These are phyloP conservation scores for Gambusia holbrooki DNA, from an alignment of 2,113 vertebrate genomes.

Conservation along the genomic window DNA sequence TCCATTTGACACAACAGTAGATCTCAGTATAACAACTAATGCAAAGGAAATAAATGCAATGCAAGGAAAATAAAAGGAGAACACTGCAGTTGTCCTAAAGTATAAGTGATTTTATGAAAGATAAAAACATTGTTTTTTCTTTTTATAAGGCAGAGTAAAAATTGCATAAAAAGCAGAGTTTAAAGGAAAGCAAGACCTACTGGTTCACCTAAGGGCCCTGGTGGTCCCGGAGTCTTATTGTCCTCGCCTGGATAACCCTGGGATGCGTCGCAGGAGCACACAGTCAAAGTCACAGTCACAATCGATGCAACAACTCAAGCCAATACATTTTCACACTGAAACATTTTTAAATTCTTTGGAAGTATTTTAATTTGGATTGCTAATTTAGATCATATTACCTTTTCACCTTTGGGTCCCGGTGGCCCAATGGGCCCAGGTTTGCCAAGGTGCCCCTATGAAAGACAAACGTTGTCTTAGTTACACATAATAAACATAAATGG, in stretches of 20 bases:
- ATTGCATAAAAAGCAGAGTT: conserved; percentile 61
- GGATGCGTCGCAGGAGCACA: conserved; percentile 53
- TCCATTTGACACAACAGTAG: too few species aligned
- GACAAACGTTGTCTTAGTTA: conserved; percentile 32
- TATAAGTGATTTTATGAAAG: background rate
- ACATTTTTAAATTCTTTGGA: background rate
- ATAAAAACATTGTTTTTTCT: background rate
- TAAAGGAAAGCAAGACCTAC: conserved; percentile 94
- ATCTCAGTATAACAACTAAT: background rate
- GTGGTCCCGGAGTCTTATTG: conserved; percentile 85
- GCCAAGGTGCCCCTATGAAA: conserved; percentile 88
- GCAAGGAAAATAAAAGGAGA: background rate
- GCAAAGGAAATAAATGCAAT: background rate
- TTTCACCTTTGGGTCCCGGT: conserved; percentile 95
- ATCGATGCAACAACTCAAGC: background rate
- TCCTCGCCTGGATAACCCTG: conserved; percentile 96
- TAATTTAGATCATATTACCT: conserved; percentile 80
- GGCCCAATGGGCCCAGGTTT: conserved; percentile 85
- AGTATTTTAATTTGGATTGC: background rate
- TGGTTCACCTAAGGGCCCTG: conserved; percentile 99
- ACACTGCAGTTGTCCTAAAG: background rate
- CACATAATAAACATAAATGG: background rate
- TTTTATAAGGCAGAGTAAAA: conserved; percentile 6
- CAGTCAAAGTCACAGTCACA: conserved; percentile 19
- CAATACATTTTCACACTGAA: background rate